Evolutionary conservation across 2,113 vertebrate genomes (phyloP).

Genomic region (Aix galericulata): DNA sequence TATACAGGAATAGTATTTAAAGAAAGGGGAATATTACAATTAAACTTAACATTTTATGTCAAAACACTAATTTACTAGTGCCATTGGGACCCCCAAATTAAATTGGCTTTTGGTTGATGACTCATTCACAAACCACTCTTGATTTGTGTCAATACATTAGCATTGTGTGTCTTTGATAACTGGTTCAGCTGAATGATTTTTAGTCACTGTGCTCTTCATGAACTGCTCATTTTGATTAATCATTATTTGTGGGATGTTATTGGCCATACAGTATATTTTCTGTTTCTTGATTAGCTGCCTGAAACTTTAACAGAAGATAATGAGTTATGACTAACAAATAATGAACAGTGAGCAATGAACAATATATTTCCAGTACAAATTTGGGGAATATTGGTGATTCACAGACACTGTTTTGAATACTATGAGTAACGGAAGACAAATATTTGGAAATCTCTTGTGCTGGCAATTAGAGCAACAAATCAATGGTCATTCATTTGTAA

Average conservation of each 20-base stretch:
- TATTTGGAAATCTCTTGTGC: constrained; percentile 11
- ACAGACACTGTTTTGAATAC: not conserved
- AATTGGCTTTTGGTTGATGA: not conserved
- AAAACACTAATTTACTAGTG: not conserved
- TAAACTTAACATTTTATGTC: not conserved
- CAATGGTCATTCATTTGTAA: not conserved
- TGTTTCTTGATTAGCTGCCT: constrained; percentile 27
- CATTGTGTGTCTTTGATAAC: not conserved
- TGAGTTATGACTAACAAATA: constrained; percentile 39
- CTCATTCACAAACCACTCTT: not conserved
- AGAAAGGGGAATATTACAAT: not conserved
- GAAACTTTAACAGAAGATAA: constrained; percentile 30
- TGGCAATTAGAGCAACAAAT: not conserved
- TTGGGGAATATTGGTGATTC: not conserved
- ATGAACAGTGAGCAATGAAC: not conserved
- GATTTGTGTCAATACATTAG: not conserved
- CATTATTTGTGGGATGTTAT: not conserved
- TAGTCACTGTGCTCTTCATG: not conserved
- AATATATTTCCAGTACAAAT: not conserved
- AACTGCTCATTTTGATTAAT: constrained; percentile 19
- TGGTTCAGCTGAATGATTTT: constrained; percentile 1
- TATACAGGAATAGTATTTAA: not conserved
- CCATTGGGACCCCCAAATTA: not conserved
- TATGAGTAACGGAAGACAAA: not conserved
- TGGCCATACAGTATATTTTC: constrained; percentile 19